phyloP scores from a whole-genome alignment of 1,140 invertebrate genomes.

The Pteromalus puparum region DNA sequence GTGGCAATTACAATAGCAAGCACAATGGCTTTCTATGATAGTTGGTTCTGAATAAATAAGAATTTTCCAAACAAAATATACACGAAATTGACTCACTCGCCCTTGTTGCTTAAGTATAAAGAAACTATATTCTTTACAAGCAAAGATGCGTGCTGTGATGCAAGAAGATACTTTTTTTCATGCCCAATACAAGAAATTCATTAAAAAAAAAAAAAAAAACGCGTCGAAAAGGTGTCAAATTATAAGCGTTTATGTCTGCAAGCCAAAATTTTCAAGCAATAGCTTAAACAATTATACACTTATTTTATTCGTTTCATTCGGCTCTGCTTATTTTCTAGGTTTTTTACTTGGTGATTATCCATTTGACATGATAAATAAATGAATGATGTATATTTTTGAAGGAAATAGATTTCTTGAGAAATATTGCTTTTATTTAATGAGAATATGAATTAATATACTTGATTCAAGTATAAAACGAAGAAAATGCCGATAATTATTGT shows the following conservation, averaged over 20 bases:
- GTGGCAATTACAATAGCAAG: no score
- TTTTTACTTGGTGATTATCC: neutral
- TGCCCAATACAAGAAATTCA: conserved; percentile 29
- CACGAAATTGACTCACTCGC: no score
- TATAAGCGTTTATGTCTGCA: conserved; percentile 33
- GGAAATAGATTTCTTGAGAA: no score
- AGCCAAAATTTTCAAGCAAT: conserved; percentile 8
- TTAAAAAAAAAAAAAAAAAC: no score
- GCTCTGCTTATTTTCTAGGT: neutral
- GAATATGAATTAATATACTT: neutral
- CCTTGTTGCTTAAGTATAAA: neutral
- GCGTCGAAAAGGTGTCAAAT: conserved; percentile 8
- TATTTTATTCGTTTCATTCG: neutral
- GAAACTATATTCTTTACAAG: neutral
- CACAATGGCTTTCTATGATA: no score
- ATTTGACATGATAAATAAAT: no score
- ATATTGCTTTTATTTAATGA: no score
- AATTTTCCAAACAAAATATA: no score
- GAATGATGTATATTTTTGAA: no score
- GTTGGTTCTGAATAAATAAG: no score
- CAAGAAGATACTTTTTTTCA: conserved; percentile 22
- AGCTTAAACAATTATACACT: neutral
- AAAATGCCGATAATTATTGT: neutral
- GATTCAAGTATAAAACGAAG: neutral
- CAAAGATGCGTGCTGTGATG: conserved; percentile 38